Conservation (phyloP, 2,888 invertebrate genomes). For the Pycnomerus fuliginosus region DNA sequence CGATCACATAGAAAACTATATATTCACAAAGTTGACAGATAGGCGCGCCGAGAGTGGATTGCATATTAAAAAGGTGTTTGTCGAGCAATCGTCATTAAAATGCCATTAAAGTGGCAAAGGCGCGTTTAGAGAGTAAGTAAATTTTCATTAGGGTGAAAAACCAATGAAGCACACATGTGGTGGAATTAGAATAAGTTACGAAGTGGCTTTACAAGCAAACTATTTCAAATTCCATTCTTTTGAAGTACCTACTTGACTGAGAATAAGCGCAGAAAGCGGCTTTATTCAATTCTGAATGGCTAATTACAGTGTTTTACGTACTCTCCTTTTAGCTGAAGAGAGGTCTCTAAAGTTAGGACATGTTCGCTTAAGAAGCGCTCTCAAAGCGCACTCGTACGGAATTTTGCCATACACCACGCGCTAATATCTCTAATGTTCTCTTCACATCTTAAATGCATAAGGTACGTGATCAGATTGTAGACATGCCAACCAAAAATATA, state of each 20-base stretch:
- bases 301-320: slow-evolving; percentile 30
- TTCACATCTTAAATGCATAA: no score
- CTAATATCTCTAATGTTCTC: slow-evolving; percentile 13
- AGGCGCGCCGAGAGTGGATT: not conserved
- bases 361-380: slow-evolving; percentile 10
- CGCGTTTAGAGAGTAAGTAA: slow-evolving; percentile 15
- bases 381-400: slow-evolving; percentile 4
- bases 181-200: slow-evolving; percentile 19
- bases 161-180: slow-evolving; percentile 20
- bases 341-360: slow-evolving; percentile 13
- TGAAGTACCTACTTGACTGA: slow-evolving; percentile 17
- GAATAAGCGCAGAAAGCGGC: slow-evolving; percentile 26
- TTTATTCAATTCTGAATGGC: slow-evolving; percentile 28
- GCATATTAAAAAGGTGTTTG: slow-evolving; percentile 8
- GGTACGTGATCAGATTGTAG: no score
- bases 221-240: slow-evolving; percentile 27
- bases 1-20: no score
- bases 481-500: no score
- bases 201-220: slow-evolving; percentile 19
- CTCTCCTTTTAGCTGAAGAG: slow-evolving; percentile 21
- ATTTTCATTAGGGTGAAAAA: slow-evolving; percentile 22
- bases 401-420: slow-evolving; percentile 10
- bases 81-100: slow-evolving; percentile 20
- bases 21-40: no score
- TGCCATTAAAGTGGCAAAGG: slow-evolving; percentile 19